Evolutionary conservation across 2,888 invertebrate species (phyloP).

Genomic region (Erynnis tages): DNA sequence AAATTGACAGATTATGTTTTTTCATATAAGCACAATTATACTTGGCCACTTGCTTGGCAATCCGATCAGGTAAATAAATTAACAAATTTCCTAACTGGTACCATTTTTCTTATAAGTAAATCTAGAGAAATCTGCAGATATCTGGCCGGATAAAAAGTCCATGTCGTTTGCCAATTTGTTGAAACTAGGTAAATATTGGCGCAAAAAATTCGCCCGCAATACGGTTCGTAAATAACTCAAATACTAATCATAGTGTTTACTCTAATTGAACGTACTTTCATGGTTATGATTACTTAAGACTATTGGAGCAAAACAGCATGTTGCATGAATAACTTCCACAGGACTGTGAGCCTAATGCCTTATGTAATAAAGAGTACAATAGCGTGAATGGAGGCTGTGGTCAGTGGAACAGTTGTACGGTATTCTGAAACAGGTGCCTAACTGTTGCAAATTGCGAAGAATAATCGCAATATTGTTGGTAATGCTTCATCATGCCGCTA

Average conservation of each 20-base stretch:
- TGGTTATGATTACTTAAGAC: slow-evolving; percentile 38
- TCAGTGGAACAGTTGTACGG: slow-evolving; percentile 34
- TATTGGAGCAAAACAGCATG: slow-evolving; percentile 37
- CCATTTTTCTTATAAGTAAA: too few species aligned
- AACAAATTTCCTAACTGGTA: neutral
- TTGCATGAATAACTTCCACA: slow-evolving; percentile 7
- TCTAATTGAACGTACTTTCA: slow-evolving; percentile 39
- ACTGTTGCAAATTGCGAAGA: slow-evolving; percentile 30
- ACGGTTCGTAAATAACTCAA: slow-evolving; percentile 16
- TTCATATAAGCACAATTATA: too few species aligned
- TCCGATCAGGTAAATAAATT: neutral
- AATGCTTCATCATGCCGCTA: slow-evolving; percentile 6
- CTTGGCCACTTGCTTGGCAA: neutral
- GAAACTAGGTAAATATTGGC: neutral
- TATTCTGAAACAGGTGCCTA: slow-evolving; percentile 36
- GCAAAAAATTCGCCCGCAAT: slow-evolving; percentile 1
- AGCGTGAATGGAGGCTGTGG: slow-evolving; percentile 25
- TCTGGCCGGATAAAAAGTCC: neutral
- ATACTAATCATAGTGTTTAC: slow-evolving; percentile 31
- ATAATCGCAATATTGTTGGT: slow-evolving; percentile 28
- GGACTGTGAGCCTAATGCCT: slow-evolving; percentile 6
- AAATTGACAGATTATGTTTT: neutral
- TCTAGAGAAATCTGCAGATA: neutral
- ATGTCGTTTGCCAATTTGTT: neutral
- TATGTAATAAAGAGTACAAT: slow-evolving; percentile 26